Conservation (phyloP, 2,113 vertebrate species). For the Entosphenus tridentatus region DNA sequence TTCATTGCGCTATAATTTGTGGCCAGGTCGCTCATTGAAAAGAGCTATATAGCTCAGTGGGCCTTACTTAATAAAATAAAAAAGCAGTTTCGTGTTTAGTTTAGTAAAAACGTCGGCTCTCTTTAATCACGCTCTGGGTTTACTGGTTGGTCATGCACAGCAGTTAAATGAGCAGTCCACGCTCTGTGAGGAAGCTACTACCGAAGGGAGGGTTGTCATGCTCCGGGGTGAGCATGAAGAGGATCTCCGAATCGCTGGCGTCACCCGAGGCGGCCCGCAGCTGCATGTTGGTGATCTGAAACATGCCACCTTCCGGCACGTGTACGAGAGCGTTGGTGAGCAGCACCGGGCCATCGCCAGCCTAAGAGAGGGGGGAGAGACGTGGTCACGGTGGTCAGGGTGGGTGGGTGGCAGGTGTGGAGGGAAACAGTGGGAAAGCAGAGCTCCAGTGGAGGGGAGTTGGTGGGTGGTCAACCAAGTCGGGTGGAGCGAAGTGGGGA, state of each 20-base stretch:
- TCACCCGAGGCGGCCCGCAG: slow-evolving; percentile 31
- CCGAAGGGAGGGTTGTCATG: slow-evolving; percentile 36
- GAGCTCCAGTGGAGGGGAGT: too few relatives aligned
- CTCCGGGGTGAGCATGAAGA: slow-evolving; percentile 34
- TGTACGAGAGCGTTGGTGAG: slow-evolving; percentile 38
- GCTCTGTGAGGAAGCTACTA: slow-evolving; percentile 18
- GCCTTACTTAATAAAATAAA: background rate
- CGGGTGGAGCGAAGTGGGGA: too few relatives aligned
- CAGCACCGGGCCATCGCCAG: slow-evolving; percentile 11
- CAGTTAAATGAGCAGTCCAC: background rate
- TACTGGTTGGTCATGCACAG: too few relatives aligned
- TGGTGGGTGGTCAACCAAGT: too few relatives aligned
- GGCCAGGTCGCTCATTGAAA: background rate
- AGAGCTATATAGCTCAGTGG: background rate
- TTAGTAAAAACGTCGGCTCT: background rate
- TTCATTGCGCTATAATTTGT: background rate
- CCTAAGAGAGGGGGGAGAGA: too few relatives aligned
- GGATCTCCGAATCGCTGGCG: slow-evolving; percentile 27
- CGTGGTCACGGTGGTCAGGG: too few relatives aligned
- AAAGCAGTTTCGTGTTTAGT: background rate
- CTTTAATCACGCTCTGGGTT: background rate
- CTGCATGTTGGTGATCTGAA: slow-evolving; percentile 48
- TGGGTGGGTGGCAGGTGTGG: too few relatives aligned
- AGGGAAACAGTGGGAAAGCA: too few relatives aligned
- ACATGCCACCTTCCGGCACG: slow-evolving; percentile 75